Evolutionary conservation across 2,888 invertebrate species (phyloP), one percentile per base, ranked within the genome.

Genomic region (Balanococcus diminutus): DNA sequence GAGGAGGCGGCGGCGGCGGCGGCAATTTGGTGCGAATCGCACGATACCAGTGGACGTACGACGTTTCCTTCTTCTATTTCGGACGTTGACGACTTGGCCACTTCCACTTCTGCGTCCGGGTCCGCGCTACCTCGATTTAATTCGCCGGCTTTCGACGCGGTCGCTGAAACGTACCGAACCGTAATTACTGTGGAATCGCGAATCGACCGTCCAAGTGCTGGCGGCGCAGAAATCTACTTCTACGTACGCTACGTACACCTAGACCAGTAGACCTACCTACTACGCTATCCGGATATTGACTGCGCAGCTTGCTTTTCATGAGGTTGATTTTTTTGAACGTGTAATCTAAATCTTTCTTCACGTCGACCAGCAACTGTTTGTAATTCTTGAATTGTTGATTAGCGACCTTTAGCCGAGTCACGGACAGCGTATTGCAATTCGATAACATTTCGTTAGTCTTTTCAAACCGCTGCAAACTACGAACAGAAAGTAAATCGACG

Each of bases 391-490:
- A 97, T 89, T 99, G 98, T 0, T 93, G 93, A 9, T 93, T 94
- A 0, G 98, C 97, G 25, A 93, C 93, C 89, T 96, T 95, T 85
- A 97, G 92, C 14, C 99, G 93, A 87, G 94, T 94, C 2, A 95
- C 94, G 0, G 98, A 97, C n/a, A 99, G 90, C 22, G 96, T 95
- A 90, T 98, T 98, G 90, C 98, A 98, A 90, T 98, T 99, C 11
- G 96, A 94, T 39, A 99, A 91, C 99, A 99, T 99, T 91, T 99
- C 99, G 89, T 99, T 99, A 0, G 99, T 99, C 90, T 99, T 99
- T 89, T 99, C 99, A 91, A 98, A 99, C 86, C 98, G 92, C 89
- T 96, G 96, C 32, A 99, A 90, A 96, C 97, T 97, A 89, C 1
- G 92, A 85, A 86, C 11, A n/a, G n/a, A n/a, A n/a, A 6, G 51